phyloP scores from a whole-genome alignment of 92 coral and sea anemone genomes.

The Desmophyllum pertusum region DNA sequence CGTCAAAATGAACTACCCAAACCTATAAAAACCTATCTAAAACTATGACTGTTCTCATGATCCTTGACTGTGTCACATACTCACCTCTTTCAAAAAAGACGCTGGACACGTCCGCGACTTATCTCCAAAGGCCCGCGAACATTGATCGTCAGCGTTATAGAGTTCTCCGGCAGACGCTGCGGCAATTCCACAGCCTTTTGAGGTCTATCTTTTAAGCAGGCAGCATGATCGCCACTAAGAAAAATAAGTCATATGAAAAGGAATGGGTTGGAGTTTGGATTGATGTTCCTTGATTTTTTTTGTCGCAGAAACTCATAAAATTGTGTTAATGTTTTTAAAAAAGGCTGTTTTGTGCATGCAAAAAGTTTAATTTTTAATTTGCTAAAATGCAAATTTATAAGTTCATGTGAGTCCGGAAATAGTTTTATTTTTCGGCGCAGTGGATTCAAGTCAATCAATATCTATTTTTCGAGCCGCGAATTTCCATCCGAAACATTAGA shows the following conservation, averaged over 20 bases:
- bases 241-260: not conserved
- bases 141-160: constrained; percentile 58
- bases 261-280: not conserved
- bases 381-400: too few relatives aligned
- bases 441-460: too few relatives aligned
- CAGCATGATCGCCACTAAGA: constrained; percentile 53
- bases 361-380: too few relatives aligned
- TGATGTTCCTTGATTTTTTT: not conserved
- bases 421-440: not conserved
- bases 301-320: not conserved
- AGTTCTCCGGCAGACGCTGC: constrained; percentile 62
- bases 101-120: constrained; percentile 34
- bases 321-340: too few relatives aligned
- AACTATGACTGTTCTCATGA: too few relatives aligned
- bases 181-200: constrained; percentile 46
- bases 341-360: too few relatives aligned
- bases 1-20: too few relatives aligned
- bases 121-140: constrained; percentile 43
- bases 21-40: too few relatives aligned
- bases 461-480: too few relatives aligned
- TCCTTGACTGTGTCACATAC: not conserved
- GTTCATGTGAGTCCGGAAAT: not conserved
- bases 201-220: constrained; percentile 64
- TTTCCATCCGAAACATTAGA: too few relatives aligned
- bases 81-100: constrained; percentile 29